phyloP scores from a whole-genome alignment of 2,797 vertebrate species.

The Hephaestus fuliginosus region DNA sequence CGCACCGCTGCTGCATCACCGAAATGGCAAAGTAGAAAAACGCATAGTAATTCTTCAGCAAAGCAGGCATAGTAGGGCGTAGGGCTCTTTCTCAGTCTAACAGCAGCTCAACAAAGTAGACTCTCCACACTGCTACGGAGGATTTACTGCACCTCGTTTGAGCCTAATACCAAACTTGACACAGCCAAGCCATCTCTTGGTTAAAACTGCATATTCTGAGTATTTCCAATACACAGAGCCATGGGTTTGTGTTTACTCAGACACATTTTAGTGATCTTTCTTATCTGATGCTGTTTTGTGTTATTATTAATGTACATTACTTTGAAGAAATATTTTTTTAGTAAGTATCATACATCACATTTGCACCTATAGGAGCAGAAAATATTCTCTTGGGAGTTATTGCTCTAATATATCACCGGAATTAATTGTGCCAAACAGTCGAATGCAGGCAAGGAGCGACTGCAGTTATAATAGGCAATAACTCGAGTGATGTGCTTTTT shows the following conservation, averaged over 20 bases:
- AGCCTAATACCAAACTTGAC: background rate
- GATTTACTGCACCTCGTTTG: background rate
- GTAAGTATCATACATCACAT: slow-evolving; percentile 16
- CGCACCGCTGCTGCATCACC: background rate
- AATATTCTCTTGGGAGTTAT: slow-evolving; percentile 30
- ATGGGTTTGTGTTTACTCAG: background rate
- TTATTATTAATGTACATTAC: background rate
- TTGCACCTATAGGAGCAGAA: slow-evolving; percentile 32
- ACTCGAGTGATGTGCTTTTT: slow-evolving; percentile 36
- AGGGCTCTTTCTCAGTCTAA: too few species aligned
- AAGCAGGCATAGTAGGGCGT: too few species aligned
- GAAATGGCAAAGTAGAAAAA: background rate
- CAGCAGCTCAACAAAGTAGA: background rate
- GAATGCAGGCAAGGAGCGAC: slow-evolving; percentile 39
- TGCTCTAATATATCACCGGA: slow-evolving; percentile 50
- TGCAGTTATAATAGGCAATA: slow-evolving; percentile 53
- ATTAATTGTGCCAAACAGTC: slow-evolving; percentile 61
- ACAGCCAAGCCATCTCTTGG: background rate
- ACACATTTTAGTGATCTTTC: slow-evolving; percentile 7
- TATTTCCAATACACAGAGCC: background rate
- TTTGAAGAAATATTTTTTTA: slow-evolving; percentile 11
- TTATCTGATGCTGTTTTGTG: slow-evolving; percentile 2
- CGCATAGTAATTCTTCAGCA: too few species aligned
- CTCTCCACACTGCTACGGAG: background rate
- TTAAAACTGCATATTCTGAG: background rate